These are phyloP conservation scores for Papilio helenus DNA, from an alignment of 1,140 invertebrate species.

Conservation along the genomic window DNA sequence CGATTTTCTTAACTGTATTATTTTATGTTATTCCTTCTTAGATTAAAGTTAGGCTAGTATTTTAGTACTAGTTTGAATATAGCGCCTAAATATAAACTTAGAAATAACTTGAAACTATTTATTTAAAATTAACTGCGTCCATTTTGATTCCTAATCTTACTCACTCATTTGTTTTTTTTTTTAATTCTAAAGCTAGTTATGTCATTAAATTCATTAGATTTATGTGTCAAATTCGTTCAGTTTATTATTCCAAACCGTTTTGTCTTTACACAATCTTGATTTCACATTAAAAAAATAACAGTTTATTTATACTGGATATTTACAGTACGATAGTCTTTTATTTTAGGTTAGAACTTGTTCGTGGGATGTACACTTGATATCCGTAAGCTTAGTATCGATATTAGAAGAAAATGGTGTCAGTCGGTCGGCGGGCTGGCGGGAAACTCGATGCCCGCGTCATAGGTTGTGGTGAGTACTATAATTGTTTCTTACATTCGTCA, in stretches of 20 bases:
- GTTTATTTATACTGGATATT: too few relatives aligned
- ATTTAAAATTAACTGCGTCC: too few relatives aligned
- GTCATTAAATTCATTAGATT: too few relatives aligned
- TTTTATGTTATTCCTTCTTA: conserved; percentile 4
- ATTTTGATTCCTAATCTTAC: too few relatives aligned
- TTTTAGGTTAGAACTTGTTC: not conserved
- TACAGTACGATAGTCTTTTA: not conserved
- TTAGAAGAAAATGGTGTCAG: conserved; percentile 28
- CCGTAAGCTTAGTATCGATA: conserved; percentile 8
- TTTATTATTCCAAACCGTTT: too few relatives aligned
- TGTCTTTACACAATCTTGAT: too few relatives aligned
- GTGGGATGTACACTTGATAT: not conserved
- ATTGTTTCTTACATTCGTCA: not conserved
- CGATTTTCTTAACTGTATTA: conserved; percentile 7
- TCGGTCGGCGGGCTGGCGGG: conserved; percentile 2
- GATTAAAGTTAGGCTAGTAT: not conserved
- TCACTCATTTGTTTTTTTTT: too few relatives aligned
- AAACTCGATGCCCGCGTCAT: not conserved
- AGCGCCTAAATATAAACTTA: too few relatives aligned
- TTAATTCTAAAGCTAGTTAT: too few relatives aligned
- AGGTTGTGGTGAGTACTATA: conserved; percentile 17
- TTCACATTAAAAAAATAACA: too few relatives aligned
- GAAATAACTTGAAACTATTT: too few relatives aligned
- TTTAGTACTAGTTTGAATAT: not conserved
- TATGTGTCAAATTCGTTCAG: too few relatives aligned